Percentiles rank a stretch among this genome's conserved stretches.
Evolutionary conservation across 2,113 vertebrate species (phyloP).

Genomic region (Macaca nemestrina): DNA sequence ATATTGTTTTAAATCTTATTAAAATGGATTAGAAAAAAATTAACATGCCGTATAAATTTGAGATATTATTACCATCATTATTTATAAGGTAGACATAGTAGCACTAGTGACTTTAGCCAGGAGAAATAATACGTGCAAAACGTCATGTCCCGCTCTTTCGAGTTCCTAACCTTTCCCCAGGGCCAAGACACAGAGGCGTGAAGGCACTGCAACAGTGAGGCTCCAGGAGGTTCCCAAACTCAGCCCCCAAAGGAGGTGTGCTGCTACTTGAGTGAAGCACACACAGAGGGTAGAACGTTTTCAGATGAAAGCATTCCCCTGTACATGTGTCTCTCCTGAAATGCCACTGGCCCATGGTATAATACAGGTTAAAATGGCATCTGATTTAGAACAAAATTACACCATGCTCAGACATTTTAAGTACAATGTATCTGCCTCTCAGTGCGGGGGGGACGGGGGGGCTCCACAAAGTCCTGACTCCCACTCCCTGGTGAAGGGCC

Average conservation of each 20-base stretch:
- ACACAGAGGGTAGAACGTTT: background rate
- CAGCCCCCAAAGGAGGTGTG: background rate
- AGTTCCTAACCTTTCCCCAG: background rate
- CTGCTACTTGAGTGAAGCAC: background rate
- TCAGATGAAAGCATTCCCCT: background rate
- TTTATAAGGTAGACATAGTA: too few species aligned
- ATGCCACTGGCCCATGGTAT: too few species aligned
- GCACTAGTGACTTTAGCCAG: background rate
- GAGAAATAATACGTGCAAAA: background rate
- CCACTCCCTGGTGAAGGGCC: background rate
- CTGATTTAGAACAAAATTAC: background rate
- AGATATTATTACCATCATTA: background rate
- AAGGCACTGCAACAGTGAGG: background rate
- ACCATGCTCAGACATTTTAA: background rate
- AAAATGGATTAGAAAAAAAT: background rate
- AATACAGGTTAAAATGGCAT: background rate
- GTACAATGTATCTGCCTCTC: background rate
- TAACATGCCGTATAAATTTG: background rate
- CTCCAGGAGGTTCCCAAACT: background rate
- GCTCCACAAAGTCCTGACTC: background rate
- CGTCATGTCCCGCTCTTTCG: rapidly evolving
- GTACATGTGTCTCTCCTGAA: background rate
- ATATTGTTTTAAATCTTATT: background rate
- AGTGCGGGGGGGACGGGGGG: background rate
- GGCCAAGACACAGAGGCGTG: background rate